A percentile compares a stretch with the other conserved stretches of the same genome.
phyloP scores from a whole-genome alignment of 2,797 vertebrate genomes.

The Sebastes ruberrimus region DNA sequence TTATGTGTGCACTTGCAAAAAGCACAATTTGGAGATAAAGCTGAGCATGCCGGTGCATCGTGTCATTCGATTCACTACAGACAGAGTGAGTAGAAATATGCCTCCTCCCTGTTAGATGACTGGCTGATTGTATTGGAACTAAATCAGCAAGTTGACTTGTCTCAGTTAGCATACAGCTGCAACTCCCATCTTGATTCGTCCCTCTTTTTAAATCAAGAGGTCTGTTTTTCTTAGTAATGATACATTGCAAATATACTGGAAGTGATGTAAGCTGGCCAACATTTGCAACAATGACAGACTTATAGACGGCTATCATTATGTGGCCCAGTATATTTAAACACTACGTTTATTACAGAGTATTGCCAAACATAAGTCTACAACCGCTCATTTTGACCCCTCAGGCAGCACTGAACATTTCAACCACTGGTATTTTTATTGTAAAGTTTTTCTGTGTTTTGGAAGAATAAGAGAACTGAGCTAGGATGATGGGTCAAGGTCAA shows the following conservation, averaged over 20 bases:
- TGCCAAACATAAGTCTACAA: constrained; percentile 23
- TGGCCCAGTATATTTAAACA: constrained; percentile 26
- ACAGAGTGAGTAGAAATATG: not conserved
- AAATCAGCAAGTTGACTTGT: not conserved
- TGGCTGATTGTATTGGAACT: not conserved
- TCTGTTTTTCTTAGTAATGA: constrained; percentile 36
- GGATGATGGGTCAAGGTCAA: not conserved
- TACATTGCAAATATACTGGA: constrained; percentile 21
- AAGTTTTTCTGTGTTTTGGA: not conserved
- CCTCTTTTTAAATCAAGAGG: not conserved
- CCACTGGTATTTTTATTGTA: not conserved
- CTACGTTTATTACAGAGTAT: constrained; percentile 26
- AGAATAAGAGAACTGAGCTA: not conserved
- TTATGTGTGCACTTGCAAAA: not conserved
- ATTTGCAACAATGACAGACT: constrained; percentile 28
- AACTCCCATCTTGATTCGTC: constrained; percentile 12
- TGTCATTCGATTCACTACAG: not conserved
- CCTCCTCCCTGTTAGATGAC: not conserved
- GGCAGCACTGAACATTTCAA: not conserved
- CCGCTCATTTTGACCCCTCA: not conserved
- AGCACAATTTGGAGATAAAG: not conserved
- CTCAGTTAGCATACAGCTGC: constrained; percentile 11
- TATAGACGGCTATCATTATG: constrained; percentile 40
- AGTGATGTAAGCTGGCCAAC: constrained; percentile 31
- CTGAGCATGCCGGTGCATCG: not conserved